phyloP scores from a whole-genome alignment of 2,797 vertebrate species.

The Aldrovandia affinis region DNA sequence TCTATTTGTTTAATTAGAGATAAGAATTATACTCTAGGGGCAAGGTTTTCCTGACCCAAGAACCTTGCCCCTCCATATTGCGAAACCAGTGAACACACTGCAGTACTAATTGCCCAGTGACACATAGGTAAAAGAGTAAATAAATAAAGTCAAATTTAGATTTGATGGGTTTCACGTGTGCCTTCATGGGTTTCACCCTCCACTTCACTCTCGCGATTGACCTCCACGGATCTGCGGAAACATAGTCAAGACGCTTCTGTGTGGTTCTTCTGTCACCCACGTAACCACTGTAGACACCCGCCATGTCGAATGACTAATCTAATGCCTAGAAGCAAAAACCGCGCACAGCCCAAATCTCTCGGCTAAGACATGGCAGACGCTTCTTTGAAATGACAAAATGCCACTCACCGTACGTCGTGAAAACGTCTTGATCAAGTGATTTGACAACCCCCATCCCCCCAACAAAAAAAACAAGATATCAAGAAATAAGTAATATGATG shows the following conservation, averaged over 20 bases:
- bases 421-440: background rate
- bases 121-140: background rate
- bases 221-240: constrained; percentile 15
- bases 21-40: no score
- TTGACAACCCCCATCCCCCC: no score
- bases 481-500: background rate
- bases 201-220: no score
- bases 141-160: background rate
- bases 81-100: background rate
- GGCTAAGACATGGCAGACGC: constrained; percentile 47
- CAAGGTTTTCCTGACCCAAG: no score
- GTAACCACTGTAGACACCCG: constrained; percentile 53
- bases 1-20: no score
- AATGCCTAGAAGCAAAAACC: constrained; percentile 53
- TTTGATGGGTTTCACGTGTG: background rate
- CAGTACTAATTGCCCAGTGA: background rate
- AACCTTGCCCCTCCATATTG: background rate
- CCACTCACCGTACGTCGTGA: constrained; percentile 38
- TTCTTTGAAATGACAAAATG: constrained; percentile 43
- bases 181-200: no score
- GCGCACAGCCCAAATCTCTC: constrained; percentile 46
- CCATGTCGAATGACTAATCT: constrained; percentile 54
- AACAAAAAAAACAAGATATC: background rate
- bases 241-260: constrained; percentile 43
- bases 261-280: constrained; percentile 54